These are phyloP conservation scores for Aphaenogaster ashmeadi DNA, from an alignment of 1,140 invertebrate species.

Conservation along the genomic window DNA sequence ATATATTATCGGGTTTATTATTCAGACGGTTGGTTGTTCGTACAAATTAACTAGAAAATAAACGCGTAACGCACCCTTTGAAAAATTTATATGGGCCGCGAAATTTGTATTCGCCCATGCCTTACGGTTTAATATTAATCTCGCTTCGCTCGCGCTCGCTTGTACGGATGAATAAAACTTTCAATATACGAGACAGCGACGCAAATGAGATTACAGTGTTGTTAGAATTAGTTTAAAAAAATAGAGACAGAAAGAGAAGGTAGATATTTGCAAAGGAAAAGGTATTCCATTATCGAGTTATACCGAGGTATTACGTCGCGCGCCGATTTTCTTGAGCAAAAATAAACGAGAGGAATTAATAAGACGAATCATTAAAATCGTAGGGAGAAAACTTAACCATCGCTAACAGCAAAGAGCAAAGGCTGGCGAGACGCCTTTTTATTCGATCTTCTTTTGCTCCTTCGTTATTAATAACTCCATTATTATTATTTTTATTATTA, in stretches of 20 bases:
- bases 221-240: conserved; percentile 28
- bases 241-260: neutral
- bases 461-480: conserved; percentile 32
- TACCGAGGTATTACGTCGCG: conserved; percentile 17
- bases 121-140: conserved; percentile 54
- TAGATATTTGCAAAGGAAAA: conserved; percentile 17
- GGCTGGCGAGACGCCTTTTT: neutral
- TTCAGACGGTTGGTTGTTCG: neutral
- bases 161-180: conserved; percentile 37
- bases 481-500: neutral
- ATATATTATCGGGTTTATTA: conserved; percentile 7
- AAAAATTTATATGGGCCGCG: conserved; percentile 16
- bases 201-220: conserved; percentile 48
- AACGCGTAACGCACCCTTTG: neutral
- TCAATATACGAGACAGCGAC: conserved; percentile 53
- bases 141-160: neutral
- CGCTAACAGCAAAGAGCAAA: conserved; percentile 2
- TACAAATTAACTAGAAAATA: conserved; percentile 1
- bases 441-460: neutral
- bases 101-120: conserved; percentile 34
- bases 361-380: conserved; percentile 52
- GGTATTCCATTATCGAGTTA: conserved; percentile 24
- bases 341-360: conserved; percentile 50
- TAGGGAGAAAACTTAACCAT: conserved; percentile 34
- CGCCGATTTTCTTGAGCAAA: conserved; percentile 20